Conservation (phyloP, 2,113 vertebrate species). For the Lontra canadensis region DNA sequence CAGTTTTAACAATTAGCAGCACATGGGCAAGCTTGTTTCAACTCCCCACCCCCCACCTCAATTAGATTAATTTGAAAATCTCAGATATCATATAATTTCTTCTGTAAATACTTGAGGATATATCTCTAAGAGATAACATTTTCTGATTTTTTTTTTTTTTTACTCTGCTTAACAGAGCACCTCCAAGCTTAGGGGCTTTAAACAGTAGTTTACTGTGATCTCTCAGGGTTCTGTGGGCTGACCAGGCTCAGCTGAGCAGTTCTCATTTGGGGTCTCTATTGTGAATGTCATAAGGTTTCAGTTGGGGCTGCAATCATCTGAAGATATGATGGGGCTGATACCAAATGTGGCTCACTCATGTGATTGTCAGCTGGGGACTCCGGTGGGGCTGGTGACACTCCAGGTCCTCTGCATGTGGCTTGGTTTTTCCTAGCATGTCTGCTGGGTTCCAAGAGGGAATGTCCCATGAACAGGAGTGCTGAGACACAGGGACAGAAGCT, state of each 20-base stretch:
- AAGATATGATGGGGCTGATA: not conserved
- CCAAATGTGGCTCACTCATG: not conserved
- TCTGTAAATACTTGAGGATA: not conserved
- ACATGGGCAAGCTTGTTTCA: not conserved
- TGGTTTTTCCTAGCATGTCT: not conserved
- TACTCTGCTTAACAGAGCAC: not conserved
- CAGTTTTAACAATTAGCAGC: conserved; percentile 38
- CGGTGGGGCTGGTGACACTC: not conserved
- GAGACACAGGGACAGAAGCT: not conserved
- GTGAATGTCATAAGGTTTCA: not conserved
- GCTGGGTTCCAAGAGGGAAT: not conserved
- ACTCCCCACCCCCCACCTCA: not conserved
- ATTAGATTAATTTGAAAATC: conserved; percentile 39
- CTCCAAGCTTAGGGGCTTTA: not conserved
- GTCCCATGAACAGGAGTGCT: not conserved
- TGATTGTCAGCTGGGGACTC: not conserved
- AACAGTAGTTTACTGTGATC: not conserved
- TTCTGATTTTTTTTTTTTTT: not conserved
- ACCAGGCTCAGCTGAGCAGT: not conserved
- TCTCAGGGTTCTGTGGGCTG: not conserved
- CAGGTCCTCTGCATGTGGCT: not conserved
- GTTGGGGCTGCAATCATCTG: not conserved
- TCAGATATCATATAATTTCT: not conserved
- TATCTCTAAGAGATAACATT: not conserved
- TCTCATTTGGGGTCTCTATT: not conserved